Evolutionary conservation across 2,888 invertebrate genomes (phyloP), one percentile per base, ranked within the genome.

Genomic region (Trachelus troglodyta): DNA sequence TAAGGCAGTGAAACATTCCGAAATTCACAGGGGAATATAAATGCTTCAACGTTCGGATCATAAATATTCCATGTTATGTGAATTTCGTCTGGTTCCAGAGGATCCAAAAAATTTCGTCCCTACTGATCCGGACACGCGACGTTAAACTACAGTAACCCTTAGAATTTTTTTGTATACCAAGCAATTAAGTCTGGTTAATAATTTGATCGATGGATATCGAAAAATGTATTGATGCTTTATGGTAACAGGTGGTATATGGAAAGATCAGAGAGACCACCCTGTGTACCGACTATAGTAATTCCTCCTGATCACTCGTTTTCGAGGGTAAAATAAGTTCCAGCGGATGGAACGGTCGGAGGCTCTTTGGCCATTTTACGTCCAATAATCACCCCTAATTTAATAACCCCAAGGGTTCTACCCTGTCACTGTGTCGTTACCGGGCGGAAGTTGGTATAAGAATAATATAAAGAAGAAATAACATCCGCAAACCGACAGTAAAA

Each of bases 401-500:
- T 75, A 76, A 76, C 74, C 40, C 37, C 35, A 15, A 30, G 56
- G 35, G 40, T 40, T 40, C 40, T 69, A 35, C 69, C 68, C 75
- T 40, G 76, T 80, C 79, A 76, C 78, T 75, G 74, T 33, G 33
- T 75, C 75, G 40, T 75, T 77, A 69, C n/a, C 74, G 76, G 69
- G 74, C 78, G 77, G 79, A 79, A 79, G 77, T 69, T 56, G 68
- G 69, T 31, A 31, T 40, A 15, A 40, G 15, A 6, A 40, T 40
- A 40, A 15, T 40, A 40, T 40, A 15, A 40, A 15, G 40, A 15
- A 40, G 15, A 40, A 40, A 40, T 40, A 40, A 40, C 40, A 40
- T 40, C 40, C 40, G 73, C 77, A 77, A 81, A 79, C 77, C 76
- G 79, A 81, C 80, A 73, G 80, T 79, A 77, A 79, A 80, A 80